Evolutionary conservation across 2,797 vertebrate species (phyloP).

Genomic region (Eutrigla gurnardus): DNA sequence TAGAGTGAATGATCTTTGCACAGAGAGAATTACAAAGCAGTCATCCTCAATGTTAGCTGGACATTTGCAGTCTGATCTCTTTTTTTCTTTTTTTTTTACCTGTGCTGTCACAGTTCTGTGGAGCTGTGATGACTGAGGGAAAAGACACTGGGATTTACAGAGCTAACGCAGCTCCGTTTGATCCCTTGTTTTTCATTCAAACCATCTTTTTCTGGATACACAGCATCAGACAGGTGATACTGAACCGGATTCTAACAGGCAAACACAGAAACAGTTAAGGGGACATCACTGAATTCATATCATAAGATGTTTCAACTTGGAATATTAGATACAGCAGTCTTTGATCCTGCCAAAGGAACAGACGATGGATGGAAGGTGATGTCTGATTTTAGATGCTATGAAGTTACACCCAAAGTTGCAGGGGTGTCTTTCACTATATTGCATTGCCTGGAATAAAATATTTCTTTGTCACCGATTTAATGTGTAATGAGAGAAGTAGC

Average conservation of each 20-base stretch:
- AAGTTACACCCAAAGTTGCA: constrained; percentile 37
- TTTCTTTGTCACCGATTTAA: background rate
- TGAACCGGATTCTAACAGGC: constrained; percentile 28
- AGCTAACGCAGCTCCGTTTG: constrained; percentile 36
- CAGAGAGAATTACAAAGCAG: background rate
- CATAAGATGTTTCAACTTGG: constrained; percentile 40
- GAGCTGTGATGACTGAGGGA: constrained; percentile 17
- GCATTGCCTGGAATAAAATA: constrained; percentile 9
- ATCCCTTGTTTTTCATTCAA: constrained; percentile 54
- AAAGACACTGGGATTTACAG: constrained; percentile 32
- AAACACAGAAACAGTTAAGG: background rate
- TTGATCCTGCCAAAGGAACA: constrained; percentile 28
- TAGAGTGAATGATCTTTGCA: constrained; percentile 21
- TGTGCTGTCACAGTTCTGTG: background rate
- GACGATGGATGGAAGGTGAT: constrained; percentile 3
- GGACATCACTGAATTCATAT: constrained; percentile 25
- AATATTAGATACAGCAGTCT: constrained; percentile 49
- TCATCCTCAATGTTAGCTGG: background rate
- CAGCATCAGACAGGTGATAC: constrained; percentile 20
- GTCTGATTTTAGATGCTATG: constrained; percentile 28
- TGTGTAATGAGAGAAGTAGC: background rate
- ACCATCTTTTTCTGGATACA: constrained; percentile 47
- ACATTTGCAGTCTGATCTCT: background rate
- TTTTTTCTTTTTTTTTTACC: background rate
- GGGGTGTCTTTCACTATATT: background rate